Evolutionary conservation across 2,113 vertebrate species (phyloP), one percentile per base, ranked within the genome.

Genomic region (Tretioscincus oriximinensis): DNA sequence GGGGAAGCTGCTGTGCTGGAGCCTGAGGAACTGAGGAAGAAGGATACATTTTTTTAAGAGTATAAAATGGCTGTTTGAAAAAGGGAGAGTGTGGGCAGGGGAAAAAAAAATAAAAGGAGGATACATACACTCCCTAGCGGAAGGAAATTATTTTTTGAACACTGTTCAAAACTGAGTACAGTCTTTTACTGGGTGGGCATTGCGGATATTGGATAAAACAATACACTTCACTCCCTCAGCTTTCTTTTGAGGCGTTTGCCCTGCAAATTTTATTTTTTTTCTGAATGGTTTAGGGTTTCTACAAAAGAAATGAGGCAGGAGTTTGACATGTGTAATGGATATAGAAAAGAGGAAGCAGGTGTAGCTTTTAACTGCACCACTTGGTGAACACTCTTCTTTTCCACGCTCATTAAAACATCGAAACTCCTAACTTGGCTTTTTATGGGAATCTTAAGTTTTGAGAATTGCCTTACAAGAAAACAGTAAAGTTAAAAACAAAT

Each of bases 1-100:
- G 91, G 91, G 91, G 89, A 90, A 41, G 35, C 35, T 41, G 35
- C 35, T 41, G 35, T 41, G 35, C 35, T 41, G 35, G 35, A 41
- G 35, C 35, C 88, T 81, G 89, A 61, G 82, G 76, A 75, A 88
- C 26, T 10, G n/a, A 26, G 11, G 26, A 84, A 80, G 68, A 77
- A 86, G 90, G 89, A 87, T 86, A 82, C n/a, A 74, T 88, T 69
- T 86, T 54, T 41, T 41, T 4, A 41, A 41, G 73, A 35, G 82
- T 79, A 87, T 92, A 93, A 93, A 92, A 93, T 93, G 92, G 91
- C 92, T 93, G 92, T 80, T 86, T 73, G 83, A 88, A n/a, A 41
- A 41, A 41, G 35, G 35, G 64, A 7, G 20, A 16, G 3, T 21
- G 22, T 41, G 69, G 24, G 22, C 22, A 12, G 20, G 9, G 41